Evolutionary conservation across 2,797 vertebrate species (phyloP).

Genomic region (Xenopus petersii): DNA sequence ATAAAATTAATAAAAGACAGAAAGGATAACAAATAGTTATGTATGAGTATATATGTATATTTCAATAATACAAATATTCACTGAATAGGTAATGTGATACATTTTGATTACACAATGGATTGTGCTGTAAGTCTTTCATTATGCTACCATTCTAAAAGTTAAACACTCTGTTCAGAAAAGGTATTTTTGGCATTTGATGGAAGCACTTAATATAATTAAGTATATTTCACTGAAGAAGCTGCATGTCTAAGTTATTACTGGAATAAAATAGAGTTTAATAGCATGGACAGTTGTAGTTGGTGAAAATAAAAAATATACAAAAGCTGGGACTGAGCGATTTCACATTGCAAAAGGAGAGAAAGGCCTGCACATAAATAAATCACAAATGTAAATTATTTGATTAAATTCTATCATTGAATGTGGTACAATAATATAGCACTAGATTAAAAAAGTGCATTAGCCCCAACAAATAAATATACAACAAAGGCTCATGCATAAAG

Average conservation of each 20-base stretch:
- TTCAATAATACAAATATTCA: not conserved
- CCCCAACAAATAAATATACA: too few species aligned
- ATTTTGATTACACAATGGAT: constrained; percentile 47
- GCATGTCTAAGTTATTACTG: constrained; percentile 24
- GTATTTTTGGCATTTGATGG: constrained; percentile 55
- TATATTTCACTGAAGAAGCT: constrained; percentile 15
- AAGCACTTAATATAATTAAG: constrained; percentile 73
- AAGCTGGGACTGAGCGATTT: too few species aligned
- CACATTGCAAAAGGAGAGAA: too few species aligned
- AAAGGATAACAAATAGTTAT: not conserved
- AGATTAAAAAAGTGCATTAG: too few species aligned
- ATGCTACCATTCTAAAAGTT: constrained; percentile 59
- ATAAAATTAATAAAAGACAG: not conserved
- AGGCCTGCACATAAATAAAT: too few species aligned
- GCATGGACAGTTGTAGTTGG: not conserved
- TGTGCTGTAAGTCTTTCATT: constrained; percentile 50
- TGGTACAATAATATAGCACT: too few species aligned
- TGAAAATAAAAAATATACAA: too few species aligned
- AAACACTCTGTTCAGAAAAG: constrained; percentile 55
- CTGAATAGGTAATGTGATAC: not conserved
- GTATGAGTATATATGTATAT: not conserved
- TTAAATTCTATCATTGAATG: too few species aligned
- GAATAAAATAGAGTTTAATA: constrained; percentile 5
- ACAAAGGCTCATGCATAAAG: too few species aligned
- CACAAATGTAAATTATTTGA: too few species aligned